Conservation (phyloP, 2,113 vertebrate genomes). For the Tautogolabrus adspersus region DNA sequence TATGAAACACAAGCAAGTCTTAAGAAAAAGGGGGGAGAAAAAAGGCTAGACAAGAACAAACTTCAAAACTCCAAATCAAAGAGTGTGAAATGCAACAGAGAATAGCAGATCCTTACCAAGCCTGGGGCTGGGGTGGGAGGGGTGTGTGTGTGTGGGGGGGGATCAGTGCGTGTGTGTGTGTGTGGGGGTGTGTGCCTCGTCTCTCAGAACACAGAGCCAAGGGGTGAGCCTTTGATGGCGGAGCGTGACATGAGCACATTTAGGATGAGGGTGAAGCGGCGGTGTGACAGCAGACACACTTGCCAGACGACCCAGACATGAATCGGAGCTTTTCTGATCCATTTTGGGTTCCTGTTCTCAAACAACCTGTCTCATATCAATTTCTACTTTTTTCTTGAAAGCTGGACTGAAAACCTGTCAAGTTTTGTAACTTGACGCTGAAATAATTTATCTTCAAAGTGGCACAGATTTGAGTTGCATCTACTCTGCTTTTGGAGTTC, state of each 20-base stretch:
- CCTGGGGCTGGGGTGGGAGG: conserved; percentile 50
- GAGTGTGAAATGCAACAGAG: conserved; percentile 66
- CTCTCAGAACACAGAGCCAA: conserved; percentile 72
- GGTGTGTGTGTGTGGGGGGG: conserved; percentile 2
- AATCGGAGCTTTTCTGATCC: conserved; percentile 51
- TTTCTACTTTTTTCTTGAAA: conserved; percentile 19
- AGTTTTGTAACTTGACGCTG: background rate
- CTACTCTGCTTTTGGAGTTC: conserved; percentile 1
- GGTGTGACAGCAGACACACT: conserved; percentile 65
- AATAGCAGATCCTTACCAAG: conserved; percentile 68
- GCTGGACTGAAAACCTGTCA: background rate
- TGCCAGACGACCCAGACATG: conserved; percentile 38
- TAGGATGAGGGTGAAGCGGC: conserved; percentile 54
- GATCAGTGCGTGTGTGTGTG: conserved; percentile 23
- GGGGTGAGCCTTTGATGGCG: conserved; percentile 78
- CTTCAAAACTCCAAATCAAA: conserved; percentile 76
- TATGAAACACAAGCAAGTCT: conserved; percentile 54
- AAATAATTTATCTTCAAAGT: background rate
- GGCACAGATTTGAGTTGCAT: conserved; percentile 14
- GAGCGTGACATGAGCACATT: conserved; percentile 80
- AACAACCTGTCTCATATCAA: conserved; percentile 27
- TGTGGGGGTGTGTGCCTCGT: conserved; percentile 38
- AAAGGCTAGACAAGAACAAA: conserved; percentile 71
- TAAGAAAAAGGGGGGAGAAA: conserved; percentile 15
- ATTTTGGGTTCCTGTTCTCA: conserved; percentile 18